Evolutionary conservation across 64 coral and sea anemone genomes (phyloP), one percentile per base, ranked within the genome.

Genomic region (Montipora foliosa): DNA sequence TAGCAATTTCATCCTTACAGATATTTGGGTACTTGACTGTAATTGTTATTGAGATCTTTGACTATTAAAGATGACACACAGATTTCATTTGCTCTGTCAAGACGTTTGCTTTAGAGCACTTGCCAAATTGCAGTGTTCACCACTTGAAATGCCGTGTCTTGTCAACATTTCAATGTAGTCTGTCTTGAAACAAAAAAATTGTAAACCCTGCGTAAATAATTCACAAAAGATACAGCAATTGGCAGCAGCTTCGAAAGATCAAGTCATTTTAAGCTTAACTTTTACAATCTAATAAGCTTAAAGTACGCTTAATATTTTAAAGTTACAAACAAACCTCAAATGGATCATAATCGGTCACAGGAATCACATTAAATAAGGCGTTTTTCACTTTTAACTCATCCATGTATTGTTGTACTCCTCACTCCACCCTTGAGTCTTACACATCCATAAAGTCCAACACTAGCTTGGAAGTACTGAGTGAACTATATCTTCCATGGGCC

Each of bases 291-390:
- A 57, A 57, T 11, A 57, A 57, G 11, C 6, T 6, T 57, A 11
- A 11, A 6, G 11, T 57, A 11, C 53, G 11, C 53, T 37, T 37
- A 37, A 37, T 37, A 37, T 37, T 37, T 37, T 37, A 57, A 57
- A 57, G 53, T 57, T 8, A 57, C 55, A 16, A 68, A 87, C 94
- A 49, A 76, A 99, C 98, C 98, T 99, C 98, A 89, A 99, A 99
- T 24, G 98, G 98, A 93, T 99, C 98, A 37, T 99, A 99, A 17
- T 96, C 94, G 17, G 90, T 99, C n/a, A 96, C 88, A 53, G 95
- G 92, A 55, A 87, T 96, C 52, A 99, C 95, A 81, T 90, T 84
- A 1, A 88, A 60, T 4, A 72, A 66, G 8, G 67, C 71, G 19
- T 84, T 94, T 78, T 89, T 86, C 55, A 82, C 93, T 66, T 78